Base-by-base conservation (phyloP, 2,113 vertebrate genomes). In the Abramis brama region DNA sequence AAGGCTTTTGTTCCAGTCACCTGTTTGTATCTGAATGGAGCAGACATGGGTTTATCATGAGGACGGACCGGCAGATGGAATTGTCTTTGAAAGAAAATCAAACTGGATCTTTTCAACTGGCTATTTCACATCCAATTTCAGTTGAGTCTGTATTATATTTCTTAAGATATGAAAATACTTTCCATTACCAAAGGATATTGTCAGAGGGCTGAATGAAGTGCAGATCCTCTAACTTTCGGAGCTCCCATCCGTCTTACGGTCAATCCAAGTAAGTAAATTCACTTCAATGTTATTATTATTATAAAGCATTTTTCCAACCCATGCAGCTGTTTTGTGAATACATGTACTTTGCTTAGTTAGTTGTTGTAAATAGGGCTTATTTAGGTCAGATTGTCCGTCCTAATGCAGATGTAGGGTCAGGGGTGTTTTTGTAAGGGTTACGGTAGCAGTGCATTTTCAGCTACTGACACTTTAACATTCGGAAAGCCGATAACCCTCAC, bases 401-500 rank as follows among this genome's bases (percentile, higher is more conserved):
- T 47, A 36, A 12, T 5, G 21, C 25, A 23, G 23, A 36, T 43
- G 2, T 80, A 50, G 62, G 33, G 45, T 85, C 55, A 21, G 15
- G 21, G 13, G 45, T 30, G 77, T 88, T 71, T 83, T 86, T 87
- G 87, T 80, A 83, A 50, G 33, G 80, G 43, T 9, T 78, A 45
- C 5, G 59, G 33, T 60, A 62, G 70, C 43, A 2, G 84, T 89
- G 86, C 30, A 36, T 60, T 68, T 82, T 83, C 64, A 57, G 33
- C 45, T 33, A 84, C 86, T 83, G 86, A 86, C 57, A 27, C 87
- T 30, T 84, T 91, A 23, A 87, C 50, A 6, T 90, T 90, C 33
- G 89, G 88, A 84, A 87, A 88, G 2, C 88, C 86, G 21, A 91
- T 89, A 50, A 66, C 43, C 33, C 86, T 91, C 62, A 17, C 2